Percentiles rank a stretch among this genome's conserved stretches.
Evolutionary conservation across 2,888 invertebrate species (phyloP).

Genomic region (Tholera decimalis): DNA sequence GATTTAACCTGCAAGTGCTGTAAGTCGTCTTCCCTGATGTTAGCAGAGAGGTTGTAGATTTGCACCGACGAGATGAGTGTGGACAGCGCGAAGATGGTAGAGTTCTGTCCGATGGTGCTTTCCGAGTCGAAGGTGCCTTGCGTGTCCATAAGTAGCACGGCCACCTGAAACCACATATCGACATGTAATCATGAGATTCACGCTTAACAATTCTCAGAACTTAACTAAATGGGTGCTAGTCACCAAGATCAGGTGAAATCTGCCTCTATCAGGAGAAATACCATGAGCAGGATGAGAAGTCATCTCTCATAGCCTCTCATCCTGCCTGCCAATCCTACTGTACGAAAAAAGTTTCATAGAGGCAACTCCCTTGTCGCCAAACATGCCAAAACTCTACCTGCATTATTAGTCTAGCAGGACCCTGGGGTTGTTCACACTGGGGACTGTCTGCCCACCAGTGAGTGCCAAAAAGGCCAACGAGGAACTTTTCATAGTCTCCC

Average conservation of each 20-base stretch:
- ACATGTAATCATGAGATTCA: not conserved
- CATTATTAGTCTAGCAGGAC: not conserved
- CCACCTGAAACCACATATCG: constrained; percentile 91
- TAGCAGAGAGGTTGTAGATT: constrained; percentile 98
- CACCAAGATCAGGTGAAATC: not conserved
- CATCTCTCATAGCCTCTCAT: no score
- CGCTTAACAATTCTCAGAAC: no score
- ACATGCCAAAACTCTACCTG: no score
- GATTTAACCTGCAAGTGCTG: constrained; percentile 95
- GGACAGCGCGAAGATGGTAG: constrained; percentile 93
- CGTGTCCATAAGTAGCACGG: constrained; percentile 96
- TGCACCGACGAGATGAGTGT: constrained; percentile 98
- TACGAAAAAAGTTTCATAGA: no score
- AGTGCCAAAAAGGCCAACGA: no score
- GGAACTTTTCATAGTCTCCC: no score
- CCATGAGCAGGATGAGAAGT: no score
- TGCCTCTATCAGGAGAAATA: not conserved
- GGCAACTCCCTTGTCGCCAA: not conserved
- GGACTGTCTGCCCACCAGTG: not conserved
- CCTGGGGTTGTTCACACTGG: not conserved
- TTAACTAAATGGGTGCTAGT: not conserved
- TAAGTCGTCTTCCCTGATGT: constrained; percentile 99
- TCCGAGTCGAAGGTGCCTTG: constrained; percentile 99
- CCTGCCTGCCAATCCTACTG: no score
- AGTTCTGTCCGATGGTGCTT: constrained; percentile 98